Evolutionary conservation across 2,888 invertebrate genomes (phyloP), one percentile per base, ranked within the genome.

Genomic region (Drosophila fulvimacula): DNA sequence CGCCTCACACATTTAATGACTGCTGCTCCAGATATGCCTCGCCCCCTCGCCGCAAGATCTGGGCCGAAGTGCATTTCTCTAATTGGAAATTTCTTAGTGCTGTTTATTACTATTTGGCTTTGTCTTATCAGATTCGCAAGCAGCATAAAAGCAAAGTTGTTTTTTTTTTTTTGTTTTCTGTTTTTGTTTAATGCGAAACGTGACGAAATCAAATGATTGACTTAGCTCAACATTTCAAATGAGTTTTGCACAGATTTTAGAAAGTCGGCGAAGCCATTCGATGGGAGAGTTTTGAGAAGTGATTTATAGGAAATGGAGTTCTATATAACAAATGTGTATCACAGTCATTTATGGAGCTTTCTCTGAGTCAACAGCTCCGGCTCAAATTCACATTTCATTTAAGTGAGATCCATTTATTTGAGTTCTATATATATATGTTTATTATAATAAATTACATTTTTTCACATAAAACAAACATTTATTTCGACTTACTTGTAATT

Each of bases 131-230:
- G 65, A 62, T 74, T 70, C 59, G 62, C 65, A 59, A 56, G 38
- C 64, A 41, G 3, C 15, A 32, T 36, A 58, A 58, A 42, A 56
- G 7, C 5, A 34, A 41, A 19, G 34, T 36, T 10, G 4, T 19
- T 5, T 17, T 19, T 11, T 11, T 19, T n/a, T 6, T 17, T 17
- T 17, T 3, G 9, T 17, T 39, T 9, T 0, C 10, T 19, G 5
- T 11, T 11, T 9, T 36, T 6, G 5, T 6, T 19, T 17, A 38
- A 61, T 44, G 44, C 34, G 39, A 58, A 70, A 63, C 70, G 62
- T 75, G 70, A 74, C 70, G 65, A 74, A 75, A 70, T 74, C 62
- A 57, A 48, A 52, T 65, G 39, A 65, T 73, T 63, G 59, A 63
- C 46, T 63, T 39, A 48, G 52, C 55, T 59, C 36, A 38, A 58